Evolutionary conservation across 23 tunicate species (phyloP).

Genomic region (Diplosoma virens): DNA sequence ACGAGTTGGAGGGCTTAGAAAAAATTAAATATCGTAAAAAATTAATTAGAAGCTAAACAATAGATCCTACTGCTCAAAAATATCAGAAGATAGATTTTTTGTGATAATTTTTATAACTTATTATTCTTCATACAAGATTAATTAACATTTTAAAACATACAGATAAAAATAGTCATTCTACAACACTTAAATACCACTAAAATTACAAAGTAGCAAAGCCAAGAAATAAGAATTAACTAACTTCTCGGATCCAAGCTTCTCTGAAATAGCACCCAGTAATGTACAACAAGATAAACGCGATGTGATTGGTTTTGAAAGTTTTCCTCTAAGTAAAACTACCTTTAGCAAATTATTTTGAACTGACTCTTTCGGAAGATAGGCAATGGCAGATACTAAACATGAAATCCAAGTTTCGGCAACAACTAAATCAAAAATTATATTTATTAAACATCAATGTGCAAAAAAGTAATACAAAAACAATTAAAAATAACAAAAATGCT

Average conservation of each 20-base stretch:
- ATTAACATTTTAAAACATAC: no score
- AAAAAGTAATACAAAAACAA: not conserved
- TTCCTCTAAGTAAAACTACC: conserved; percentile 27
- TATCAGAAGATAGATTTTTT: no score
- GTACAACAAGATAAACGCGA: conserved; percentile 26
- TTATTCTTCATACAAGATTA: no score
- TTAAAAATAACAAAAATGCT: not conserved
- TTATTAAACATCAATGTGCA: not conserved
- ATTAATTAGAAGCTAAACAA: no score
- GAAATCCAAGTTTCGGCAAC: conserved; percentile 21
- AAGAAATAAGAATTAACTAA: no score
- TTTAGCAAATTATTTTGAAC: conserved; percentile 27
- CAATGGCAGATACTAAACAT: conserved; percentile 8
- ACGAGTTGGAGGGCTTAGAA: no score
- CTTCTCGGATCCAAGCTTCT: conserved; percentile 18
- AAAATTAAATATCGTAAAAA: no score
- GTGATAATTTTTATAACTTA: no score
- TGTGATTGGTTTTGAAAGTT: conserved; percentile 29
- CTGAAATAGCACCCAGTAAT: conserved; percentile 25
- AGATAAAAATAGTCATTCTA: no score
- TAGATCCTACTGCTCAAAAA: no score
- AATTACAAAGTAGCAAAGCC: no score
- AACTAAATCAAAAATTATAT: not conserved
- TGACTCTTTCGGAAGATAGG: conserved; percentile 9
- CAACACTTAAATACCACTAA: no score